Evolutionary conservation across 1,140 invertebrate species (phyloP).

Genomic region (Anastrepha obliqua): DNA sequence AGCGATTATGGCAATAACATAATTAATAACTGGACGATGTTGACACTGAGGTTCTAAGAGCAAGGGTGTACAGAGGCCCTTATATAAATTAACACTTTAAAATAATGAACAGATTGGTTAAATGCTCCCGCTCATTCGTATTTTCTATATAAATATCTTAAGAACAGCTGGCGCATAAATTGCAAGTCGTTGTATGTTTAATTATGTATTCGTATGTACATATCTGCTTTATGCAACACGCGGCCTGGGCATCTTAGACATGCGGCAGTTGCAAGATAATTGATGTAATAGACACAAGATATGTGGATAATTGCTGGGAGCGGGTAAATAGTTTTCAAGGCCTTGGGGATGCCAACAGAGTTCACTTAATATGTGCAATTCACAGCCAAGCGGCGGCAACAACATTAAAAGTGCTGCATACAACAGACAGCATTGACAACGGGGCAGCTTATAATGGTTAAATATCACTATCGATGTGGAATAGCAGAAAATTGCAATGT

Average conservation of each 20-base stretch:
- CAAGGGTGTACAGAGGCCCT: no score
- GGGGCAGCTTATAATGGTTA: not conserved
- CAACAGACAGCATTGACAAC: not conserved
- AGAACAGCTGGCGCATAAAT: no score
- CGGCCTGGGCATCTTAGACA: not conserved
- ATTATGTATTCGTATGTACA: no score
- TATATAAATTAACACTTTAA: no score
- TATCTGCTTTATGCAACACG: not conserved
- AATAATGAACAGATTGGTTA: no score
- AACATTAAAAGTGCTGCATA: not conserved
- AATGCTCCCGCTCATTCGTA: no score
- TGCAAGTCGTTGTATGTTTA: no score
- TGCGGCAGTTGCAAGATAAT: not conserved
- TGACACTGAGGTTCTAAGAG: no score
- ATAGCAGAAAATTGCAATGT: constrained; percentile 17
- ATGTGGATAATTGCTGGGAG: constrained; percentile 44
- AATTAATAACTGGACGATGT: no score
- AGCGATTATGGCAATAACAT: no score
- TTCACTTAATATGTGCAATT: not conserved
- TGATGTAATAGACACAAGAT: constrained; percentile 36
- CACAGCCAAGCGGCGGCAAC: not conserved
- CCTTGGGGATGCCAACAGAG: not conserved
- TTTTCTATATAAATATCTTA: no score
- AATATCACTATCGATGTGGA: not conserved
- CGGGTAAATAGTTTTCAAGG: constrained; percentile 38